Evolutionary conservation across 2,888 invertebrate genomes (phyloP), one percentile per base, ranked within the genome.

Genomic region (Lampropteryx suffumata): DNA sequence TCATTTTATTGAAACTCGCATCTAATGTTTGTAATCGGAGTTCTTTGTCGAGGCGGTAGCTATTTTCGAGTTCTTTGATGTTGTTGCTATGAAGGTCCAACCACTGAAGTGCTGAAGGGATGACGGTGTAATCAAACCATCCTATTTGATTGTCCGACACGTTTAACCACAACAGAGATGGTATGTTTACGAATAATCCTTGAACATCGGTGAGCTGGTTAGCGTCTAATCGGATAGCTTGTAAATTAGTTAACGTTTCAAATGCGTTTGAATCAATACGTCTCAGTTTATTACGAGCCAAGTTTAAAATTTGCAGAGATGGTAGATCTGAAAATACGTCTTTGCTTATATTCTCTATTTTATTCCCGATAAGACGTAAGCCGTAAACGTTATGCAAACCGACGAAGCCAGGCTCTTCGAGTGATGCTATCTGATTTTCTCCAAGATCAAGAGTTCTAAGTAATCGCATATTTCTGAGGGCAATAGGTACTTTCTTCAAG

Each of bases 71-170:
- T 72, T 96, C 94, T 62, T 92, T 91, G 62, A 98, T 93, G 69
- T 93, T 93, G 86, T 98, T 98, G 79, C 95, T 96, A 78, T 97
- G 97, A 71, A 98, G 91, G 86, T 98, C 97, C 61, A 98, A 88
- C 96, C 96, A 97, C 77, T 96, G 95, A 61, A 98, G 90, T 56
- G 94, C 94, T 66, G 92, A 90, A 9, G 98, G 97, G 59, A 98
- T 93, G 63, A 96, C 92, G 17, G 95, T 92, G 80, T 96, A 98
- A 86, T 97, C 97, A 84, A 98, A 97, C 92, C 95, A 94, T 75
- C 94, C 94, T 73, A 98, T 92, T 79, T 94, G 93, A 91, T 98
- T 98, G 89, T 97, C 97, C 61, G 97, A 97, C 71, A 98, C 94
- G 86, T 98, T 98, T 44, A 98, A 88, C 96, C 96, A 97, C 71